Conservation (phyloP, 2,113 vertebrate genomes). For the Nothocercus nigrocapillus region DNA sequence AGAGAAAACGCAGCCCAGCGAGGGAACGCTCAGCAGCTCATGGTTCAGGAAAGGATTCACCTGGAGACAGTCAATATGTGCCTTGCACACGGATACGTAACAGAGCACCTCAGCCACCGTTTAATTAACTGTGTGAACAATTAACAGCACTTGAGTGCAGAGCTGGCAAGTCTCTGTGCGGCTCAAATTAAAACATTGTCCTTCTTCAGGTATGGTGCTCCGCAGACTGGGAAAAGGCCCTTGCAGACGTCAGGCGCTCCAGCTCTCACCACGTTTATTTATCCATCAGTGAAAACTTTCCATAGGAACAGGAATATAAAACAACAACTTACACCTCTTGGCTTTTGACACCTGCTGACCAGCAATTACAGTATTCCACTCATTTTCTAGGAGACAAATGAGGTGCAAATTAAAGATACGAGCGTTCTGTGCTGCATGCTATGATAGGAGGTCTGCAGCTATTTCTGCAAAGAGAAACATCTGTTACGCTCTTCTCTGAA, state of each 20-base stretch:
- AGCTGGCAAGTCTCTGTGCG: background rate
- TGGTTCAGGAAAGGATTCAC: constrained; percentile 62
- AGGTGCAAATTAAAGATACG: background rate
- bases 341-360: background rate
- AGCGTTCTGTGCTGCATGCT: background rate
- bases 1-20: constrained; percentile 30
- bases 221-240: background rate
- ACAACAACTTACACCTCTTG: background rate
- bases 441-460: background rate
- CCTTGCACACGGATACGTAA: constrained; percentile 50
- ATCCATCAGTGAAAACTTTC: background rate
- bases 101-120: constrained; percentile 43
- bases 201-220: background rate
- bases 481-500: background rate
- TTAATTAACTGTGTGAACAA: constrained; percentile 74
- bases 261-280: background rate
- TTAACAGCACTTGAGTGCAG: constrained; percentile 24
- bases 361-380: background rate
- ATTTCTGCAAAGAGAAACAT: background rate
- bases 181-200: background rate
- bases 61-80: constrained; percentile 68
- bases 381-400: background rate
- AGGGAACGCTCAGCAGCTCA: constrained; percentile 66
- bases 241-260: background rate
- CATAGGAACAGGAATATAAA: background rate